Conservation (phyloP, 2,888 invertebrate genomes). For the Rotaria sp. region DNA sequence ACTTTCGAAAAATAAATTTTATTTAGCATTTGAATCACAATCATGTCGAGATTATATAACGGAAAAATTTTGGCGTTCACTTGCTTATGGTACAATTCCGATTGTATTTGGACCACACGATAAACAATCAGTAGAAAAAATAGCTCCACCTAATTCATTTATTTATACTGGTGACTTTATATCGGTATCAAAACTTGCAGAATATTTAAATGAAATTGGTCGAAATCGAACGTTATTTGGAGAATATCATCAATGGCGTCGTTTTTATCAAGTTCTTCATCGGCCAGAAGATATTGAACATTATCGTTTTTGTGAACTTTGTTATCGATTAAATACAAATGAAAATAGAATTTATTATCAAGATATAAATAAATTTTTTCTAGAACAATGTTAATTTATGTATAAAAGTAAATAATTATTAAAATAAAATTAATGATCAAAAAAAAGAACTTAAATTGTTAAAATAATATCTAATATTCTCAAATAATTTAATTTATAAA, state of each 20-base stretch:
- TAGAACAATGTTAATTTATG: neutral
- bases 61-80: conserved; percentile 39
- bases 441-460: no score
- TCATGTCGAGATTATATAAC: conserved; percentile 41
- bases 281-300: neutral
- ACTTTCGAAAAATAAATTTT: conserved; percentile 39
- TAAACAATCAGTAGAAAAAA: neutral
- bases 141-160: conserved; percentile 31
- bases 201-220: neutral
- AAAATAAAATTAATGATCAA: no score
- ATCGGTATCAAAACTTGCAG: neutral
- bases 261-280: neutral
- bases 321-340: conserved; percentile 17
- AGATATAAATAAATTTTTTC: neutral
- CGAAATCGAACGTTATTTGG: neutral
- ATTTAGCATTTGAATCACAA: conserved; percentile 40
- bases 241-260: conserved; percentile 22
- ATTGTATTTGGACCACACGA: neutral
- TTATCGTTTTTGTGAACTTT: neutral
- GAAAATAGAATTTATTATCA: neutral
- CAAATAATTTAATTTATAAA: no score
- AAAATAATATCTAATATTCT: no score
- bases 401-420: no score
- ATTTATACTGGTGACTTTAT: neutral
- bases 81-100: neutral